Conservation (phyloP, 2,113 vertebrate genomes). For the Mola mola region DNA sequence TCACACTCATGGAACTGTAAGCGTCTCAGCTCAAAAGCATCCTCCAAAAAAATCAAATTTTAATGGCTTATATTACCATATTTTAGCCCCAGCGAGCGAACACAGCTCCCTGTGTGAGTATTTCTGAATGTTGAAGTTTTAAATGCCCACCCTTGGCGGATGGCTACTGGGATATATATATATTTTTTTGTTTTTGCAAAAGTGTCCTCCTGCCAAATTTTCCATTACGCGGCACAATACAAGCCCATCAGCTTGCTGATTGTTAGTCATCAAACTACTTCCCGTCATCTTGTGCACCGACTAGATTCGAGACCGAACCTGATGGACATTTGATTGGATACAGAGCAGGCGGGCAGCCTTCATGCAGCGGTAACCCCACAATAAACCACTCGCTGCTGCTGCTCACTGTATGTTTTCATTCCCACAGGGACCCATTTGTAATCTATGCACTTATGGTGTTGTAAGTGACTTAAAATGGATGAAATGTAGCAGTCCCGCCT, state of each 20-base stretch:
- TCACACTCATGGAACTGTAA: constrained; percentile 42
- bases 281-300: constrained; percentile 6
- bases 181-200: constrained; percentile 25
- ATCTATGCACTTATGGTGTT: constrained; percentile 22
- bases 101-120: constrained; percentile 21
- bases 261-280: constrained; percentile 6
- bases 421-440: constrained; percentile 32
- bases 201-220: constrained; percentile 25
- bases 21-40: constrained; percentile 53
- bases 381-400: constrained; percentile 11
- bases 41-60: constrained; percentile 45
- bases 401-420: constrained; percentile 28
- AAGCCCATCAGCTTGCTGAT: constrained; percentile 32
- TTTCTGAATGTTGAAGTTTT: constrained; percentile 24
- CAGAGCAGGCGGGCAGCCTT: neutral
- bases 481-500: constrained; percentile 32
- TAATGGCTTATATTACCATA: constrained; percentile 57
- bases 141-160: constrained; percentile 23
- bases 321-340: constrained; percentile 16
- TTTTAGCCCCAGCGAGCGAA: constrained; percentile 43
- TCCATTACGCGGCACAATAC: constrained; percentile 12
- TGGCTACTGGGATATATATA: constrained; percentile 11
- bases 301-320: constrained; percentile 7
- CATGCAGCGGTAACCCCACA: constrained; percentile 9
- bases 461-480: constrained; percentile 43